Base-by-base conservation (phyloP, 1,140 invertebrate genomes). In the Helicoverpa armigera region DNA sequence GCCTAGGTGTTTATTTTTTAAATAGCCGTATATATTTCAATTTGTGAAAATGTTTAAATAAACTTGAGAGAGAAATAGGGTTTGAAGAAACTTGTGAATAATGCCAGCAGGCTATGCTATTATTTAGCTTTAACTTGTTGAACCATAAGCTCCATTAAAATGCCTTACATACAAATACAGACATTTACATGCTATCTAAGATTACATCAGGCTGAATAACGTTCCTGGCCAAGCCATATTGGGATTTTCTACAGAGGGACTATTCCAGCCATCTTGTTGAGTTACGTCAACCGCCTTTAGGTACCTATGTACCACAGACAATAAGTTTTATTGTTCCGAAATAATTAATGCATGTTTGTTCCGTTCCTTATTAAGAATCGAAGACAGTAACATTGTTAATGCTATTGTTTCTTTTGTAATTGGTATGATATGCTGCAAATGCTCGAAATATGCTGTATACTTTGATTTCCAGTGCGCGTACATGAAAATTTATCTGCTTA, bases 301-400 rank as follows among this genome's bases (percentile, higher is more conserved):
- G 35, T 35, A 50, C 31, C n/a, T 35, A 35, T 0, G 35, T 35
- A 50, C 31, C n/a, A 18, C 16, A 69, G 14, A 43, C 65, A 54
- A 58, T 67, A 67, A 67, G 63, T 50, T 69, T 70, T 69, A 79
- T 70, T 79, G 76, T 69, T 70, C 65, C 54, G 70, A 79, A 70
- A 70, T 70, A 77, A 35, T 50, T 51, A n/a, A 11, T 43, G 53
- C 58, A 63, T 4, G n/a, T 29, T 65, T 58, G 54, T 58, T 74
- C 70, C 50, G 10, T 23, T 43, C 63, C 65, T 79, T 70, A 79
- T 79, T 69, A 63, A 70, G 75, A 54, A 67, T 77, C 50, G 75
- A 65, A 77, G 23, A 77, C 75, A 77, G 60, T 77, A 77, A 77
- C 50, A 67, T 77, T 77, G 61, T 77, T 77, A 77, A 77, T 77